Evolutionary conservation across 2,797 vertebrate genomes (phyloP).

Genomic region (Clarias platycephalus): DNA sequence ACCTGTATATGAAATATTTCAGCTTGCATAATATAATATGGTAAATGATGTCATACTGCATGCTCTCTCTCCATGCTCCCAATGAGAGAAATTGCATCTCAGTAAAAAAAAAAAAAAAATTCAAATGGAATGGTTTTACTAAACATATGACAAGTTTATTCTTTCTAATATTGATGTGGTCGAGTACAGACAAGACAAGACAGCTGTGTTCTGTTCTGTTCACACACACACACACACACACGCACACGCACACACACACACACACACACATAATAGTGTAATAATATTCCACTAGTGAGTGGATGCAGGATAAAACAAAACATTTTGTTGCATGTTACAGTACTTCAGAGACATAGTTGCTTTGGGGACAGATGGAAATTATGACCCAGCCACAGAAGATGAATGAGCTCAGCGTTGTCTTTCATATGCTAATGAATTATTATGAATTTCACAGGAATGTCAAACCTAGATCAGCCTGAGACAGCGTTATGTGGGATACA

Average conservation of each 20-base stretch:
- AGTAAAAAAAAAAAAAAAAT: not conserved
- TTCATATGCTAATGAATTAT: constrained; percentile 5
- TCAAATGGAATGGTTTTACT: not conserved
- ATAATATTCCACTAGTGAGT: not conserved
- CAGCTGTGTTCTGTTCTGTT: not conserved
- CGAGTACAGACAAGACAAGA: no score
- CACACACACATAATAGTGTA: not conserved
- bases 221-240: not conserved
- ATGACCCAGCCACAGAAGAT: not conserved
- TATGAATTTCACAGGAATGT: not conserved
- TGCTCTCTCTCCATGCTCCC: no score
- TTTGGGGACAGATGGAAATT: not conserved
- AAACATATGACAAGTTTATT: not conserved
- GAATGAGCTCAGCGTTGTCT: not conserved
- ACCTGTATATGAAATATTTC: not conserved
- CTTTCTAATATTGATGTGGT: not conserved
- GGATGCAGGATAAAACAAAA: not conserved
- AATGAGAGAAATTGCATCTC: no score
- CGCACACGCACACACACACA: not conserved
- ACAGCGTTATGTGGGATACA: not conserved
- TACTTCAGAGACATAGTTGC: not conserved
- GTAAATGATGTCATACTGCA: not conserved
- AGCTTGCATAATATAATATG: not conserved
- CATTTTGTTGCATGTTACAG: not conserved
- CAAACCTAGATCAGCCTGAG: constrained; percentile 1